These are phyloP conservation scores for Pomatostomus ruficeps DNA, from an alignment of 2,113 vertebrate genomes.

Conservation along the genomic window DNA sequence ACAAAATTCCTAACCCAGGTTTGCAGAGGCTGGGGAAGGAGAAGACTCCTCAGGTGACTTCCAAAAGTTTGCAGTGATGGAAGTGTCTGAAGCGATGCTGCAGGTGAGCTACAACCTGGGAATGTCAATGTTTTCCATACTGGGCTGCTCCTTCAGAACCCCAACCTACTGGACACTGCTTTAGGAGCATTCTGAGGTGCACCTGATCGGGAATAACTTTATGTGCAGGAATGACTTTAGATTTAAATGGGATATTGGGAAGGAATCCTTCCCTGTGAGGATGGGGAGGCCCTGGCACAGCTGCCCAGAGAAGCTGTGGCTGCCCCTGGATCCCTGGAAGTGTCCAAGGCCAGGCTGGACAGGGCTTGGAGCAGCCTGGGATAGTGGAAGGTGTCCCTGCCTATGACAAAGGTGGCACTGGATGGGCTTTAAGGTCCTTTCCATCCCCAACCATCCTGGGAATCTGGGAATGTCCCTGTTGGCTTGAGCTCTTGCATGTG, in stretches of 20 bases:
- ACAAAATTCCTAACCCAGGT: not conserved
- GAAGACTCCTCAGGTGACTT: not conserved
- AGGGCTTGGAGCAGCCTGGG: rapidly evolving
- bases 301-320: not conserved
- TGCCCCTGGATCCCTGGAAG: not conserved
- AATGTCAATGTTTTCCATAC: rapidly evolving
- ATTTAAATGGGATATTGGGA: not conserved
- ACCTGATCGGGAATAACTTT: not conserved
- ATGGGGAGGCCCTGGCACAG: rapidly evolving
- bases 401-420: not conserved
- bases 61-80: not conserved
- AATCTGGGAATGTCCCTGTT: not conserved
- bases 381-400: not conserved
- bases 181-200: not conserved
- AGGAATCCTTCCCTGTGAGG: not conserved
- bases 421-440: not conserved
- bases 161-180: rapidly evolving
- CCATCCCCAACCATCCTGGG: not conserved
- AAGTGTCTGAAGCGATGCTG: not conserved
- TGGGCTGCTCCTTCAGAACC: not conserved
- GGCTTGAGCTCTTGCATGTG: not conserved
- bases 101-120: not conserved
- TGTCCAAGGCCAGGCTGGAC: rapidly evolving
- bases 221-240: not conserved
- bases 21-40: not conserved